Base-by-base conservation (phyloP, 1,140 invertebrate genomes). In the Tetramorium simillimum region DNA sequence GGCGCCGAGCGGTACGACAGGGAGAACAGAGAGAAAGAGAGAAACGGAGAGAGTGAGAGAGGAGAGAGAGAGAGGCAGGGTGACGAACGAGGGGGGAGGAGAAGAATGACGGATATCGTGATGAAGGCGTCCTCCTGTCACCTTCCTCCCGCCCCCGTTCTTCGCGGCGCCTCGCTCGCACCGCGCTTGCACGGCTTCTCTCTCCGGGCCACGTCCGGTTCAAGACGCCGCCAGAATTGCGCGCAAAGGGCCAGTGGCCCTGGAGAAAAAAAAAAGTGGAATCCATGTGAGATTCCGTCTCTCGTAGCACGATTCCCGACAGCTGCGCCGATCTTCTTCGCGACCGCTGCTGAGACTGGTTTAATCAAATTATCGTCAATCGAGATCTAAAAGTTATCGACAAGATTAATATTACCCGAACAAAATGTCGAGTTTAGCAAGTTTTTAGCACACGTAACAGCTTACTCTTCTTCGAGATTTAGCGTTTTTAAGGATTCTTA, bases 91-190 rank as follows among this genome's bases (percentile, higher is more conserved):
- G n/a, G 53, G 70, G 80, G 82, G 87, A 89, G 60, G 78, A 90
- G 86, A 90, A 84, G 92, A 90, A 88, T 91, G 92, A 93, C 88
- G 93, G 91, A 92, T 92, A 92, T 92, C 93, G 88, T 88, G 93
- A 94, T 94, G 94, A 94, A 94, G 94, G 92, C 93, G 90, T 94
- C 92, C 92, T 91, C 91, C 91, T 93, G 92, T 93, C 93, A 91
- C 88, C 88, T 93, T 89, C 88, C 92, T 78, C 84, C 86, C 69
- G 56, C 77, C 70, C 72, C 65, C 62, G 69, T 88, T 69, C 69
- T 88, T 86, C 84, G 85, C 75, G 70, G 78, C 82, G 77, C 80
- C 80, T 88, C 85, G 76, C 43, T 33, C 40, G 21, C 53, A 33
- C 72, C 89, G 88, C 91, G 88, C 90, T 93, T 93, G 78, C 82